Base-by-base conservation (phyloP, 2,888 invertebrate genomes). In the Ectemnius cavifrons region DNA sequence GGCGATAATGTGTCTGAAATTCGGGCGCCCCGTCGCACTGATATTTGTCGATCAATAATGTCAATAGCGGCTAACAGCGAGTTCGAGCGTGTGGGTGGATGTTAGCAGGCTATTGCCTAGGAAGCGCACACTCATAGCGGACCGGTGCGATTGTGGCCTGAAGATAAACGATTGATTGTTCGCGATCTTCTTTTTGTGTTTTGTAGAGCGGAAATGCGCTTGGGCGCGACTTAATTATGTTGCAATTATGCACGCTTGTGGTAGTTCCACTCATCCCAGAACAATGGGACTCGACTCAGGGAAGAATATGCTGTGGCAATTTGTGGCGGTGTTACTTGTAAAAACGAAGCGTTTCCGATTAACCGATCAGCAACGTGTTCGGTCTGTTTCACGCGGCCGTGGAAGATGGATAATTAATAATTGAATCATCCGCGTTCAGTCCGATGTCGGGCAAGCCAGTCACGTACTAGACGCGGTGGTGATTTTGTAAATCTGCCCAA, bases 351-450 rank as follows among this genome's bases (percentile, higher is more conserved):
- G 5, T 37, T 11, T 37, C 37, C 8, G 11, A 11, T 37, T 37
- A 37, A 37, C 37, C 37, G 37, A 37, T 37, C 11, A 11, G 37
- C 11, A 37, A 8, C 1, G 4, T 11, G 37, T 11, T 6, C 37
- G 37, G 37, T 37, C 37, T 37, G 37, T 6, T 37, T 37, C 37
- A 11, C 37, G 37, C 8, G 37, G 8, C 37, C 16, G 16, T 20
- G 67, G 67, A 79, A 80, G 73, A 72, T 67, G 28, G 46, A 75
- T 83, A 83, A 79, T 83, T 83, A 78, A 79, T 66, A 70, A 73
- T 59, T 60, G 61, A 79, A 67, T 67, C 6, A 37, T 70, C 64
- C 27, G 49, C 68, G 61, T 64, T 71, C 73, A 73, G 65, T 71
- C 72, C 61, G 63, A 46, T 20, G 45, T 63, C 58, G 66, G 62